Evolutionary conservation across 2,113 vertebrate genomes (phyloP).

Genomic region (Notarius quadriscutis): DNA sequence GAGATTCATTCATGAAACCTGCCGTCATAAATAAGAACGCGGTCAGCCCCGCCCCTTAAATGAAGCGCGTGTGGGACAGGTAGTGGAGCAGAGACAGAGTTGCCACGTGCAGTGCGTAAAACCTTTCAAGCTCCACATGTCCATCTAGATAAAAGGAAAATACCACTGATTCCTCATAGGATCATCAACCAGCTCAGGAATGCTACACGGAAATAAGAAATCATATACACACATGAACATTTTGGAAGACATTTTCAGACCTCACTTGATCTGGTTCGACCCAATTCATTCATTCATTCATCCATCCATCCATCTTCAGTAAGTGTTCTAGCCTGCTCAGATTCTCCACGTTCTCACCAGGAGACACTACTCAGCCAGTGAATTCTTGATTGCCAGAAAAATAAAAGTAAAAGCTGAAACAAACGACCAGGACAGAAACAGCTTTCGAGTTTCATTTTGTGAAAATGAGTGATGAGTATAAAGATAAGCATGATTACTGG

Average conservation of each 20-base stretch:
- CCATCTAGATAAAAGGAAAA: not conserved
- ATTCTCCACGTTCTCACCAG: no score
- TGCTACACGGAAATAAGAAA: no score
- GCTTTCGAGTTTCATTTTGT: not conserved
- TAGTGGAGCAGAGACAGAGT: not conserved
- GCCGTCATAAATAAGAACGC: not conserved
- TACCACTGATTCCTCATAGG: not conserved
- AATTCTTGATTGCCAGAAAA: no score
- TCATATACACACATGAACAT: not conserved
- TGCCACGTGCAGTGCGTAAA: not conserved
- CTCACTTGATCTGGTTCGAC: no score
- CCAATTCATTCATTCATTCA: no score
- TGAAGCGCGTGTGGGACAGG: not conserved
- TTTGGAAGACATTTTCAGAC: not conserved
- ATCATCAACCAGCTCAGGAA: no score
- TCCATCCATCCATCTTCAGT: no score
- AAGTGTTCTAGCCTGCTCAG: no score
- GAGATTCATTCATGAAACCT: not conserved
- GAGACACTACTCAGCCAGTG: no score
- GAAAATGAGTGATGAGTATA: not conserved
- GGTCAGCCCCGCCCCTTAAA: not conserved
- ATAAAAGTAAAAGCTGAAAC: no score
- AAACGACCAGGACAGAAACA: not conserved
- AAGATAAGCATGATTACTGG: not conserved
- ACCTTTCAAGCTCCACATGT: not conserved